Conservation (phyloP, 2,797 vertebrate genomes). For the Leucoraja ocellata region DNA sequence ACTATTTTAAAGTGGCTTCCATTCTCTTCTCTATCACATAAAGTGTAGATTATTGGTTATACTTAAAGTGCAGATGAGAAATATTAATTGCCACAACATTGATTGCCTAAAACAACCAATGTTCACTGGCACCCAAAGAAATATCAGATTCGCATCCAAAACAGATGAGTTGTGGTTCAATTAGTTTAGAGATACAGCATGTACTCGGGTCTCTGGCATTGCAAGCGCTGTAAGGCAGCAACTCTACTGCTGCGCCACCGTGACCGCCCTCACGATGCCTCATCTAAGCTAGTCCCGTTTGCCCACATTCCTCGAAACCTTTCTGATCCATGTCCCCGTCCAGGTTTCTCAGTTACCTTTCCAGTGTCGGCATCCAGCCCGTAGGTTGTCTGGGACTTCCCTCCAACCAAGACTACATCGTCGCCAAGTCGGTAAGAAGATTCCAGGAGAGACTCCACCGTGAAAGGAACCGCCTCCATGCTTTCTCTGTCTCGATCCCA, state of each 20-base stretch:
- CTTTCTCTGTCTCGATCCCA: constrained; percentile 92
- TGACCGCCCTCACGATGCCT: too few relatives aligned
- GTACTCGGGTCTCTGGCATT: too few relatives aligned
- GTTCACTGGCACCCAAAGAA: not conserved
- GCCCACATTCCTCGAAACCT: too few relatives aligned
- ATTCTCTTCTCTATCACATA: not conserved
- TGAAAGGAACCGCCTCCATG: constrained; percentile 97
- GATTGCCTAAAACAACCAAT: too few relatives aligned
- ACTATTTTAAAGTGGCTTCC: too few relatives aligned
- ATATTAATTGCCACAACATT: not conserved
- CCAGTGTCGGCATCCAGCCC: constrained; percentile 85
- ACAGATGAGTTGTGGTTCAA: not conserved
- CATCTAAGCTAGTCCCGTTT: too few relatives aligned
- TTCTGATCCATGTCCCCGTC: too few relatives aligned
- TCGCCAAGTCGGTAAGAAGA: constrained; percentile 91
- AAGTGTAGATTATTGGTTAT: not conserved
- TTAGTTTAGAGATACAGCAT: too few relatives aligned
- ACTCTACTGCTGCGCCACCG: too few relatives aligned
- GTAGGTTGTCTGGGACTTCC: constrained; percentile 88
- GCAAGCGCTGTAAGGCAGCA: too few relatives aligned
- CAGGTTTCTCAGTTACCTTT: constrained; percentile 67
- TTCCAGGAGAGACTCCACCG: constrained; percentile 89
- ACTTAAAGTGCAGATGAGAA: not conserved
- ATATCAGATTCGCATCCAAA: not conserved
- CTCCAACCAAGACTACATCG: constrained; percentile 89